Evolutionary conservation across 2,888 invertebrate species (phyloP).

Genomic region (Gryllus longicercus): DNA sequence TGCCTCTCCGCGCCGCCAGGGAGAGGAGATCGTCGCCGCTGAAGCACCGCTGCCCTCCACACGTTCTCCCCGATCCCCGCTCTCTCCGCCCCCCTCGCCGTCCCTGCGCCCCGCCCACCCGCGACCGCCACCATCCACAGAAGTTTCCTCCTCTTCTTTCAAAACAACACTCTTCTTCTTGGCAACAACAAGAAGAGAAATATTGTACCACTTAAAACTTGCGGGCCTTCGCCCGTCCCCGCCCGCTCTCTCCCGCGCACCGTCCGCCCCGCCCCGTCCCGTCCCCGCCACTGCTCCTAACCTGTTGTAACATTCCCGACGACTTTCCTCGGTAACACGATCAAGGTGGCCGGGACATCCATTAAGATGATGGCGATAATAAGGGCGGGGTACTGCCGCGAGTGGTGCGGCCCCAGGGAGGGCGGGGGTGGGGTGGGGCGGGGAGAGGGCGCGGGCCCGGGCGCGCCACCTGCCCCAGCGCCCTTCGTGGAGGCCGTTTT

Average conservation of each 20-base stretch:
- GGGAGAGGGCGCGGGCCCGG: too few relatives aligned
- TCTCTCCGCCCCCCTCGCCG: not conserved
- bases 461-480: not conserved
- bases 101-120: not conserved
- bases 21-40: slow-evolving; percentile 11
- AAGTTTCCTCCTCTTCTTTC: slow-evolving; percentile 20
- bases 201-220: slow-evolving; percentile 18
- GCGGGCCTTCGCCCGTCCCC: not conserved
- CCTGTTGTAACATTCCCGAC: slow-evolving; percentile 11
- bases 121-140: not conserved
- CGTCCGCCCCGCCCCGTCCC: slow-evolving; percentile 7
- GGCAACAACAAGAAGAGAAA: slow-evolving; percentile 17
- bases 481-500: not conserved
- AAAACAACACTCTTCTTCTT: slow-evolving; percentile 17
- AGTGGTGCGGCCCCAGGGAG: not conserved
- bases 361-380: slow-evolving; percentile 17
- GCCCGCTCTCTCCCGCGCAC: not conserved
- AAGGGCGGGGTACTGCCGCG: not conserved
- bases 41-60: not conserved
- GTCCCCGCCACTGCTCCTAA: not conserved
- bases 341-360: slow-evolving; percentile 17
- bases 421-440: not conserved
- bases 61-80: not conserved
- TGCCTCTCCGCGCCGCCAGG: not conserved
- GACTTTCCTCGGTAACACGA: slow-evolving; percentile 17